Percentiles rank a stretch among this genome's conserved stretches.
phyloP scores from a whole-genome alignment of 2,113 vertebrate genomes.

The Chionodraco myersi region DNA sequence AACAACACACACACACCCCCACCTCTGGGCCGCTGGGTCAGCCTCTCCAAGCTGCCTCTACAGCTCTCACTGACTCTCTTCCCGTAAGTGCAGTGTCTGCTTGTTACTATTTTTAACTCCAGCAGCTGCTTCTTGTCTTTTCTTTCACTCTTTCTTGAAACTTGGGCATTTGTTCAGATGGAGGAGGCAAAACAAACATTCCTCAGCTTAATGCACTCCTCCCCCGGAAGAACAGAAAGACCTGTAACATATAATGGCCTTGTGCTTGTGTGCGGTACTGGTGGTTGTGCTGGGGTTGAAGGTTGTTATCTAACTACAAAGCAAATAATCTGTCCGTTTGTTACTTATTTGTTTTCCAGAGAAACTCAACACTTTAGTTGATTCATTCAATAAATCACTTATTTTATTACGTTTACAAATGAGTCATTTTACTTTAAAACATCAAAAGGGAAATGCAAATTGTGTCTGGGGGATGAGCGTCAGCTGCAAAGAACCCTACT shows the following conservation, averaged over 20 bases:
- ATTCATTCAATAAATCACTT: background rate
- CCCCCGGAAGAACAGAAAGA: constrained; percentile 20
- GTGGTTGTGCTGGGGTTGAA: background rate
- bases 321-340: background rate
- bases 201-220: constrained; percentile 37
- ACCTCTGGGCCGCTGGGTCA: constrained; percentile 54
- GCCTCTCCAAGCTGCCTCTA: constrained; percentile 50
- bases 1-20: background rate
- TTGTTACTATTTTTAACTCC: constrained; percentile 74
- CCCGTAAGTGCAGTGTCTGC: constrained; percentile 62
- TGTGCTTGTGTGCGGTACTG: constrained; percentile 19
- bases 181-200: constrained; percentile 67
- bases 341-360: background rate
- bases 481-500: background rate
- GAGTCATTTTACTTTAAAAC: background rate
- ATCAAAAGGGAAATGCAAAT: background rate
- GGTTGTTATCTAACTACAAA: constrained; percentile 12
- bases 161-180: constrained; percentile 41
- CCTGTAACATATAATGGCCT: background rate
- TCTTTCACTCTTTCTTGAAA: constrained; percentile 36
- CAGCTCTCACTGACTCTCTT: constrained; percentile 52
- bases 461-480: background rate
- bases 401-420: background rate
- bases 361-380: background rate
- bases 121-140: constrained; percentile 68